These are phyloP conservation scores for Trichosurus vulpecula DNA, from an alignment of 2,797 vertebrate species.

Conservation along the genomic window DNA sequence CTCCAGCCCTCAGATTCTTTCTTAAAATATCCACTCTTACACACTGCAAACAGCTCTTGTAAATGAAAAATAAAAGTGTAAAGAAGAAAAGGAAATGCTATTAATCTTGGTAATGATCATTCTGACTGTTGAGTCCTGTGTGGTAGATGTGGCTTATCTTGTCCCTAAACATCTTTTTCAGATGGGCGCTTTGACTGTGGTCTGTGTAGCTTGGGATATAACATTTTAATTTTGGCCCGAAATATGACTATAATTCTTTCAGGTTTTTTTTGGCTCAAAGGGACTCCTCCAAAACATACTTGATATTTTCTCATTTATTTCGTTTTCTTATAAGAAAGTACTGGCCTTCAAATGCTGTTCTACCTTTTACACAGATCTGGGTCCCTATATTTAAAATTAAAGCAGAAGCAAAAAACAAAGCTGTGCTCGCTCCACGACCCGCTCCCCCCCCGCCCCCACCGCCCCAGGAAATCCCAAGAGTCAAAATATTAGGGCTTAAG, in stretches of 20 bases:
- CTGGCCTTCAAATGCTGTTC: not conserved
- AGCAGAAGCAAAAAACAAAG: constrained; percentile 2
- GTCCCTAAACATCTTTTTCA: constrained; percentile 40
- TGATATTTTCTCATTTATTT: constrained; percentile 53
- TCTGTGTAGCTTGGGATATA: not conserved
- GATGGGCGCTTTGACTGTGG: constrained; percentile 15
- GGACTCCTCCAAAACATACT: constrained; percentile 42
- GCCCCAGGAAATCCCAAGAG: not conserved
- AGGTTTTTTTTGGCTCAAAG: constrained; percentile 43
- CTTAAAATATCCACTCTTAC: not conserved
- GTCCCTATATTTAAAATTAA: constrained; percentile 32
- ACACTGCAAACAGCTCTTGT: not conserved
- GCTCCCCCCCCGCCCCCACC: no score
- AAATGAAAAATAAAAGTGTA: not conserved
- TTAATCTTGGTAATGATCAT: not conserved
- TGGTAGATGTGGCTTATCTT: not conserved
- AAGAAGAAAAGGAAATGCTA: not conserved
- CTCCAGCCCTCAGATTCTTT: constrained; percentile 6
- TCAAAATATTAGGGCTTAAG: constrained; percentile 27
- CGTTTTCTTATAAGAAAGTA: constrained; percentile 34
- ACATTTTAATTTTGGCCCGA: constrained; percentile 46
- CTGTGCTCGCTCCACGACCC: not conserved
- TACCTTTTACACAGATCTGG: constrained; percentile 8
- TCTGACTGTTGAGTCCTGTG: not conserved
- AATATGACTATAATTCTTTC: constrained; percentile 46